Evolutionary conservation across 2,888 invertebrate species (phyloP), one percentile per base, ranked within the genome.

Genomic region (Sphecodes monilicornis): DNA sequence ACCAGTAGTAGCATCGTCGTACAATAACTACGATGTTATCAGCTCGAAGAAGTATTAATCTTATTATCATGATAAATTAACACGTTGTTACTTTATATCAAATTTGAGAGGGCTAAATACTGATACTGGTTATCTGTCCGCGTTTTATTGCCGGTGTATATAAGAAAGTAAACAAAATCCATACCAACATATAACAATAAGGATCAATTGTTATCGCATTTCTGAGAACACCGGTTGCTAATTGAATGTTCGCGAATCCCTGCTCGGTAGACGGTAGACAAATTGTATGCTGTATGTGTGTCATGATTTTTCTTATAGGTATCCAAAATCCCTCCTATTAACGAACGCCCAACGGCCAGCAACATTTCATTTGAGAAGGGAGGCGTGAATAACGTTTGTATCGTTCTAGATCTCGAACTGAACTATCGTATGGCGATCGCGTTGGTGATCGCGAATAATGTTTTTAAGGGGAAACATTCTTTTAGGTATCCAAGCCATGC

Each of bases 361-460:
- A 94, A 93, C 94, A 94, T 94, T 94, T 93, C 94, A 91, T 91
- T 93, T 93, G 94, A 93, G 91, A 90, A 93, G 91, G 91, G 91
- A 93, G 93, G 93, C 83, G 91, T 92, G 89, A 88, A 90, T 86
- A 92, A 91, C 90, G 94, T 94, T 85, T 93, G 94, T 92, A 60
- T 29, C 36, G 46, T 46, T 1, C 1, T 16, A n/a, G 4, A 41
- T 1, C 5, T 79, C 3, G 0, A 32, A 32, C 10, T 8, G 1
- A 16, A 11, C 11, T 36, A 50, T 10, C 22, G 8, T 39, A 0
- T 5, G n/a, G n/a, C n/a, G n/a, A n/a, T n/a, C n/a, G n/a, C n/a
- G n/a, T 6, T 1, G 8, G 26, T 36, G 29, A 3, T 36, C 29
- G 11, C 32, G 46, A 72, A 60, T 75, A 66, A 74, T 60, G 29